Evolutionary conservation across 2,888 invertebrate genomes (phyloP).

Genomic region (Rhabditophanes sp.): DNA sequence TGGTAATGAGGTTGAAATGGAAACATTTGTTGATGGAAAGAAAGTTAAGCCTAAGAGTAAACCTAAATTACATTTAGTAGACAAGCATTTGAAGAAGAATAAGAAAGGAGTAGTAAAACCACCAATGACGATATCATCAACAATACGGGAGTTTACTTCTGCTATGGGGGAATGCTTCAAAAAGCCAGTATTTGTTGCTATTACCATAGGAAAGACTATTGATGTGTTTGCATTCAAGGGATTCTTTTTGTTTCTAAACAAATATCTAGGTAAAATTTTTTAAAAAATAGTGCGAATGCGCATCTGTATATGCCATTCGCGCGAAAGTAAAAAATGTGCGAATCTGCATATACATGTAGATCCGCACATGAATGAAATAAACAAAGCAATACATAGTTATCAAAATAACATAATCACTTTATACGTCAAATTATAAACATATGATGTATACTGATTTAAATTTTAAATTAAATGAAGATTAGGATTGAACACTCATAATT

Average conservation of each 20-base stretch:
- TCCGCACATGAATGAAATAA: no score
- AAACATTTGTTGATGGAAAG: slow-evolving; percentile 1
- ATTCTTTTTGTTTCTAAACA: slow-evolving; percentile 42
- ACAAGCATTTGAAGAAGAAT: slow-evolving; percentile 5
- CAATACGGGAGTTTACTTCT: slow-evolving; percentile 4
- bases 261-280: no score
- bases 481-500: no score
- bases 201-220: slow-evolving; percentile 37
- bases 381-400: no score
- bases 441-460: no score
- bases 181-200: slow-evolving; percentile 30
- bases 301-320: no score
- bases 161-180: slow-evolving; percentile 17
- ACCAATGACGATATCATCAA: slow-evolving; percentile 13
- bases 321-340: no score
- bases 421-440: no score
- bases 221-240: slow-evolving; percentile 44
- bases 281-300: no score
- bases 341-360: no score
- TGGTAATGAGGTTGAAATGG: slow-evolving; percentile 5
- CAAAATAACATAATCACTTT: no score
- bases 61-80: slow-evolving; percentile 4
- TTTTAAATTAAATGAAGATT: no score
- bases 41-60: slow-evolving; percentile 4
- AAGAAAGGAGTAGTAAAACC: slow-evolving; percentile 20